Evolutionary conservation across 1,140 invertebrate species (phyloP).

Genomic region (Theocolax elegans): DNA sequence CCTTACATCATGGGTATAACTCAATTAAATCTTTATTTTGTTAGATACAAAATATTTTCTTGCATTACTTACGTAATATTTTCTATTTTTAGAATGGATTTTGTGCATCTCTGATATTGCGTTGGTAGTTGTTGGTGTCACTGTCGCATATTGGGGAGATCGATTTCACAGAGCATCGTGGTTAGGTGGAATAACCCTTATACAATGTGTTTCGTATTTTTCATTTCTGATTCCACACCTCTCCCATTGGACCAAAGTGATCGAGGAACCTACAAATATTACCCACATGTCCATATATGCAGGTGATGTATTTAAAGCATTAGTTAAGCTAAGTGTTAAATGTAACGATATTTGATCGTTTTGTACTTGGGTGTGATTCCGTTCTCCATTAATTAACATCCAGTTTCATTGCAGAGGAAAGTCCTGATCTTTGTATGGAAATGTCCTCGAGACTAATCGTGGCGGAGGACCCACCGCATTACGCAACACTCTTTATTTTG

Average conservation of each 20-base stretch:
- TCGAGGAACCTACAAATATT: slow-evolving; percentile 51
- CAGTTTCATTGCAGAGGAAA: slow-evolving; percentile 54
- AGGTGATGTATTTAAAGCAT: slow-evolving; percentile 51
- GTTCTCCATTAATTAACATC: background rate
- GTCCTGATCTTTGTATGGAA: slow-evolving; percentile 56
- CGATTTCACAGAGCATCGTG: slow-evolving; percentile 71
- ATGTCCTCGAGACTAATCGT: slow-evolving; percentile 50
- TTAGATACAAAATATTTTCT: background rate
- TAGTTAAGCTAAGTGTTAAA: no score
- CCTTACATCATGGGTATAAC: slow-evolving; percentile 66
- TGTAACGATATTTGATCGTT: no score
- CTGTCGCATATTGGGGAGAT: slow-evolving; percentile 72
- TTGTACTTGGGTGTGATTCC: no score
- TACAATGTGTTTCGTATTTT: slow-evolving; percentile 69
- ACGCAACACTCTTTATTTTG: slow-evolving; percentile 65
- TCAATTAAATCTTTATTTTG: slow-evolving; percentile 45
- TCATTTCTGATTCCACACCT: slow-evolving; percentile 71
- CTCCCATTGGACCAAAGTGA: slow-evolving; percentile 50
- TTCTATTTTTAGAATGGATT: slow-evolving; percentile 68
- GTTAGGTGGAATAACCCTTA: slow-evolving; percentile 70
- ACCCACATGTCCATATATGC: slow-evolving; percentile 59
- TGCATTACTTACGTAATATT: background rate
- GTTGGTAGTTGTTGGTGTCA: slow-evolving; percentile 67
- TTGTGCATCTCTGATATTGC: slow-evolving; percentile 69
- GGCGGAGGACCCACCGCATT: slow-evolving; percentile 48